Percentiles rank a stretch among this genome's conserved stretches.
Evolutionary conservation across 2,888 invertebrate genomes (phyloP).

Genomic region (Drosophila borealis): DNA sequence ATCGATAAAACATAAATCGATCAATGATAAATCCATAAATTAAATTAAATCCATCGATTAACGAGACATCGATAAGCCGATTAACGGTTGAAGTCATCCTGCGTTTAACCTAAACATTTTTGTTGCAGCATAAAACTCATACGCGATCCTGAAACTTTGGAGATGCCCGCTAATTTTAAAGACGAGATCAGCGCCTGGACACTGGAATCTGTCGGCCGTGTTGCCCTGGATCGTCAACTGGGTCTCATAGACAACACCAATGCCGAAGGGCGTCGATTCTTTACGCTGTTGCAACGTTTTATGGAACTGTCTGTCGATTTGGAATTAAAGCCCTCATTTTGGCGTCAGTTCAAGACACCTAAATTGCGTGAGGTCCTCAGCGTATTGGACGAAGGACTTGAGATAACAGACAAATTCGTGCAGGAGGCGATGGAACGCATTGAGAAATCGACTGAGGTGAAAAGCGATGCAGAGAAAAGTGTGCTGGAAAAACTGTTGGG

Average conservation of each 20-base stretch:
- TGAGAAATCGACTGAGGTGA: slow-evolving; percentile 54
- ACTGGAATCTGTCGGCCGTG: slow-evolving; percentile 85
- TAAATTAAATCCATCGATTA: too few species aligned
- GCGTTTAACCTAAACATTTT: background rate
- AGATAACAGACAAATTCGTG: slow-evolving; percentile 70
- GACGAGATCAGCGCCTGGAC: slow-evolving; percentile 87
- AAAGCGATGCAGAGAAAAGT: slow-evolving; percentile 83
- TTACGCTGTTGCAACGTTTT: slow-evolving; percentile 24
- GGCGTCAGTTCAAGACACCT: slow-evolving; percentile 67
- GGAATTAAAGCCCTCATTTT: slow-evolving; percentile 69
- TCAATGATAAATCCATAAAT: too few species aligned
- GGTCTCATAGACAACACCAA: slow-evolving; percentile 60
- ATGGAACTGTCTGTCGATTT: slow-evolving; percentile 69
- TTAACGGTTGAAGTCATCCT: background rate
- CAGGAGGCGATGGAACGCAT: slow-evolving; percentile 75
- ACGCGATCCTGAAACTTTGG: slow-evolving; percentile 72
- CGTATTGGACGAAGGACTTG: slow-evolving; percentile 40
- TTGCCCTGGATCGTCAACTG: slow-evolving; percentile 82
- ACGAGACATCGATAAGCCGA: background rate
- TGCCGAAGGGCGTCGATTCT: slow-evolving; percentile 48
- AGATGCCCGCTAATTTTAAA: slow-evolving; percentile 85
- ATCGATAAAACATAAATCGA: too few species aligned
- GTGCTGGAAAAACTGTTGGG: slow-evolving; percentile 88
- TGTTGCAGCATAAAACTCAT: slow-evolving; percentile 77
- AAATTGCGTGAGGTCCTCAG: slow-evolving; percentile 52